Percentiles rank a stretch among this genome's conserved stretches.
phyloP scores from a whole-genome alignment of 2,888 invertebrate species.

The Yponomeuta evonymella region DNA sequence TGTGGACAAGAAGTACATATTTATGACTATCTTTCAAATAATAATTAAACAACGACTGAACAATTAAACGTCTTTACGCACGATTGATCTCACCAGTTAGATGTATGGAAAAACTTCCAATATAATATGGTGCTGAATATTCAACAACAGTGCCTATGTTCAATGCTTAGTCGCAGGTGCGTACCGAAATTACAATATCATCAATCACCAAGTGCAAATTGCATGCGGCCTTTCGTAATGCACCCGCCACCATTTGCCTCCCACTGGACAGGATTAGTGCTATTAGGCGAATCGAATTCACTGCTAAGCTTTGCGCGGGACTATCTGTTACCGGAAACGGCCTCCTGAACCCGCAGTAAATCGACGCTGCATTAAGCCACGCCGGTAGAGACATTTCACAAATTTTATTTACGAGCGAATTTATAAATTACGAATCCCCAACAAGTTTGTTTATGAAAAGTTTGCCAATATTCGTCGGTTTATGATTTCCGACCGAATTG shows the following conservation, averaged over 20 bases:
- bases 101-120: not conserved
- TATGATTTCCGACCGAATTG: constrained; percentile 42
- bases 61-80: too few species aligned
- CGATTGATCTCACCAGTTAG: not conserved
- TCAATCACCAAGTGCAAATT: constrained; percentile 69
- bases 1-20: too few species aligned
- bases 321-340: constrained; percentile 53
- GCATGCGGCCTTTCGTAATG: constrained; percentile 65
- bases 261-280: constrained; percentile 61
- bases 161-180: constrained; percentile 51
- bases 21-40: too few species aligned
- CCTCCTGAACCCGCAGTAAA: constrained; percentile 20
- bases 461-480: constrained; percentile 45
- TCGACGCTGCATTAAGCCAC: not conserved
- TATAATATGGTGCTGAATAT: not conserved
- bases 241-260: constrained; percentile 58
- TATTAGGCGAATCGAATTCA: constrained; percentile 73
- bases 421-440: constrained; percentile 21
- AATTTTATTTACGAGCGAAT: not conserved
- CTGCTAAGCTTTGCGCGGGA: constrained; percentile 65
- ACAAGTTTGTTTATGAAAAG: constrained; percentile 40
- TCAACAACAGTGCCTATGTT: constrained; percentile 21
- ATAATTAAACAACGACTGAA: too few species aligned
- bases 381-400: not conserved
- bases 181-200: constrained; percentile 51